A percentile compares a stretch with the other conserved stretches of the same genome.
Conservation (phyloP, 2,888 invertebrate species). For the Drosophila antonietae region DNA sequence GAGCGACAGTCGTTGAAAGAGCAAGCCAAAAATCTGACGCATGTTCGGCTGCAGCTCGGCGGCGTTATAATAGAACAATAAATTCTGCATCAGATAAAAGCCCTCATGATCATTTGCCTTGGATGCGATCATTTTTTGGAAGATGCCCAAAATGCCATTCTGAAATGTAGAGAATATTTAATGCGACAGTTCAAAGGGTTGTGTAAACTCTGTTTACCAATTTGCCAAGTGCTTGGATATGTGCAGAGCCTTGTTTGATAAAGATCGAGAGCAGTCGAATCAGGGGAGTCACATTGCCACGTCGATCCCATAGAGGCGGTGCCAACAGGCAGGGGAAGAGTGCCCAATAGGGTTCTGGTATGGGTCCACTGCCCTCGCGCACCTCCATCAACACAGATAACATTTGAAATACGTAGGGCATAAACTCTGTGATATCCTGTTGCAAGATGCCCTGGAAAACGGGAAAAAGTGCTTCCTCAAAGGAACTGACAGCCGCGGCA, state of each 20-base stretch:
- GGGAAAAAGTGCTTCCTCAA: conserved; percentile 97
- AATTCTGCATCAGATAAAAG: conserved; percentile 94
- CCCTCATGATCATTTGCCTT: conserved; percentile 98
- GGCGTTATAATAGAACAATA: conserved; percentile 93
- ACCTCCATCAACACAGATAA: conserved; percentile 95
- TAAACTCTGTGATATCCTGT: conserved; percentile 96
- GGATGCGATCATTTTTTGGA: conserved; percentile 98
- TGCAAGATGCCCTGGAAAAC: conserved; percentile 97
- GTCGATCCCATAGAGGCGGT: conserved; percentile 96
- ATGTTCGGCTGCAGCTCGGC: conserved; percentile 90
- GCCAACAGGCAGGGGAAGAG: conserved; percentile 95
- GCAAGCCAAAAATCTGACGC: conserved; percentile 94
- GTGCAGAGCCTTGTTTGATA: conserved; percentile 89
- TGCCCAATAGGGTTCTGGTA: conserved; percentile 94
- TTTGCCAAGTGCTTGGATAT: conserved; percentile 89
- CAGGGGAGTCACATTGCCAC: conserved; percentile 96
- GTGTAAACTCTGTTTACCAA: conserved; percentile 86
- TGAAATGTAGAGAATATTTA: conserved; percentile 71
- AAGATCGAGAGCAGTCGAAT: conserved; percentile 96
- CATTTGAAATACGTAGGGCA: conserved; percentile 99
- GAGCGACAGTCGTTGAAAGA: conserved; percentile 96
- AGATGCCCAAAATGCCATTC: conserved; percentile 95
- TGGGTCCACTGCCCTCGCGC: conserved; percentile 85
- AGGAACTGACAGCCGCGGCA: conserved; percentile 91
- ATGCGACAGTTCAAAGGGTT: conserved; percentile 6